Conservation (phyloP, 2,113 vertebrate species). For the human (Homo sapiens) region DNA sequence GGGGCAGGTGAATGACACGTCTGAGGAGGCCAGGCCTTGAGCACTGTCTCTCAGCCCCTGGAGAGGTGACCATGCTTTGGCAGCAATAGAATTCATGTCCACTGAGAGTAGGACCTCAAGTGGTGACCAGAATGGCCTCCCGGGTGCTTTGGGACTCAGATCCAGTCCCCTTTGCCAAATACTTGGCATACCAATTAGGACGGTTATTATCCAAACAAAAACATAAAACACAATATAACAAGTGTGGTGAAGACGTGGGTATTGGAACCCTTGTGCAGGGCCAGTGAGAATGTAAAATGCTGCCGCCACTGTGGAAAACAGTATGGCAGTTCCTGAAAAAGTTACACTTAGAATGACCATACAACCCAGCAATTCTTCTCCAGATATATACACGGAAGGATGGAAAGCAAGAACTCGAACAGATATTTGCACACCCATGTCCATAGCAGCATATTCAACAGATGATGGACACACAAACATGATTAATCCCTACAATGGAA, state of each 20-base stretch:
- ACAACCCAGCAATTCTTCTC: background rate
- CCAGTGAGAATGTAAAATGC: background rate
- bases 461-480: background rate
- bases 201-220: background rate
- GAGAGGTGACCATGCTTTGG: background rate
- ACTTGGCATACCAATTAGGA: background rate
- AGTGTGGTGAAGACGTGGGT: background rate
- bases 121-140: background rate
- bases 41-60: background rate
- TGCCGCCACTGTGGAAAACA: background rate
- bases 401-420: background rate
- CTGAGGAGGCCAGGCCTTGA: background rate
- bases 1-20: background rate
- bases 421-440: background rate
- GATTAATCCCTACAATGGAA: background rate
- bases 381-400: background rate
- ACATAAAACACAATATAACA: background rate
- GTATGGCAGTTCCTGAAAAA: background rate
- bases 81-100: background rate
- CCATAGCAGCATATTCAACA: background rate
- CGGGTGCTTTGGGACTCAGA: background rate
- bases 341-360: background rate
- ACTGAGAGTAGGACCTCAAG: too few relatives aligned
- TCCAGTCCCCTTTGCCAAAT: background rate
- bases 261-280: background rate